phyloP scores from a whole-genome alignment of 2,888 invertebrate species.

The Andrena flavipes region DNA sequence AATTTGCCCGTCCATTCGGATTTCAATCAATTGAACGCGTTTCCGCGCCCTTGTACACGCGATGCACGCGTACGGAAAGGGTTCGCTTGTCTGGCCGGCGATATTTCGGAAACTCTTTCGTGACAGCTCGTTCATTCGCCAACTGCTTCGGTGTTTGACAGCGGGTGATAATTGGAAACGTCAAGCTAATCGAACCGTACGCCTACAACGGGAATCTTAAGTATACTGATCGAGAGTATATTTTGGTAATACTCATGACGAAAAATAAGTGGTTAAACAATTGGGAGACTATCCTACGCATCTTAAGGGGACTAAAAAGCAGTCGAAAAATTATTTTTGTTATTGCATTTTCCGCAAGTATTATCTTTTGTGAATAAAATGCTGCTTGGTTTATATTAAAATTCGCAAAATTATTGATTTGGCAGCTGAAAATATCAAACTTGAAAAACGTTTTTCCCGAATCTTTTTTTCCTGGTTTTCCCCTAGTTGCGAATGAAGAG shows the following conservation, averaged over 20 bases:
- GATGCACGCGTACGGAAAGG: conserved; percentile 44
- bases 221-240: conserved; percentile 13
- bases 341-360: too few relatives aligned
- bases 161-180: conserved; percentile 68
- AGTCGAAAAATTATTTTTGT: too few relatives aligned
- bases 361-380: too few relatives aligned
- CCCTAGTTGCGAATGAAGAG: too few relatives aligned
- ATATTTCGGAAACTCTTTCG: conserved; percentile 63
- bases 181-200: conserved; percentile 63
- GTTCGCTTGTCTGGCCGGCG: conserved; percentile 28
- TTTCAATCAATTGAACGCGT: conserved; percentile 65
- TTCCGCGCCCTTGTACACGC: conserved; percentile 47
- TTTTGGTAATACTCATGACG: conserved; percentile 2
- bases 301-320: too few relatives aligned
- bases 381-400: too few relatives aligned
- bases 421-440: too few relatives aligned
- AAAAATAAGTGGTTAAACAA: neutral
- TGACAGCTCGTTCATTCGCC: conserved; percentile 71
- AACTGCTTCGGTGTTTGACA: conserved; percentile 48
- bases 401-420: too few relatives aligned
- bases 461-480: too few relatives aligned
- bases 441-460: too few relatives aligned
- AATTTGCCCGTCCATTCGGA: conserved; percentile 68
- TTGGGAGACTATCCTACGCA: neutral
- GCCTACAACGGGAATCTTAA: conserved; percentile 38